Base-by-base conservation (phyloP, 2,113 vertebrate species). In the Mystacornis crossleyi region DNA sequence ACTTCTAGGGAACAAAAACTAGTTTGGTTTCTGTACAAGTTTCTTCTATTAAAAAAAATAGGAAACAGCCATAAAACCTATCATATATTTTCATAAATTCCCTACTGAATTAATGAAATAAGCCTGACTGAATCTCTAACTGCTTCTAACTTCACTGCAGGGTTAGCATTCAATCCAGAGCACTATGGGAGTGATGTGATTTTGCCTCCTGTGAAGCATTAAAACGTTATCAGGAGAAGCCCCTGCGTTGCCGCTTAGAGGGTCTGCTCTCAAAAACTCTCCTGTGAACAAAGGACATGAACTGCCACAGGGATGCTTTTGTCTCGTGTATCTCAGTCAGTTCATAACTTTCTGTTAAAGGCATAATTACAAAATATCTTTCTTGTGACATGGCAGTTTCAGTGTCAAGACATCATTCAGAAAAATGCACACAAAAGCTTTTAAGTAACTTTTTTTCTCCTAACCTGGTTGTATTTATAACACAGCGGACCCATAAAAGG, bases 131-230 rank as follows among this genome's bases (percentile, higher is more conserved):
- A 60, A 86, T 40, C 21, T 42, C 48, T 58, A 10, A 8, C 15
- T 23, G 34, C 34, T 67, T 75, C 74, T 60, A 72, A 60, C 25
- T 61, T 71, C 28, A 40, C 2, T 78, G 38, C 20, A 58, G 13
- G 13, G 3, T 60, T 58, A 43, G 33, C 26, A 45, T 31, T 58
- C 21, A 60, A 77, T 14, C 19, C 28, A 64, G 60, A 38, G 57
- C 26, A 45, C 55, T 18, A 10, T 0, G 1, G 3, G 3, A 71
- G 12, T 14, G 15, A 72, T 33, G 9, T 5, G 43, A 75, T 67
- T 89, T 66, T 82, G 18, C 61, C 40, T 57, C 48, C 40, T 21
- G 26, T 0, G 5, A 81, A 64, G 61, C 24, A 28, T 20, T 43
- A 47, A 50, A 71, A 60, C 1, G 0, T 15, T 15, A 17, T 19